These are phyloP conservation scores for Ophthalmotilapia sp. DNA, from an alignment of 2,113 vertebrate species.

Conservation along the genomic window DNA sequence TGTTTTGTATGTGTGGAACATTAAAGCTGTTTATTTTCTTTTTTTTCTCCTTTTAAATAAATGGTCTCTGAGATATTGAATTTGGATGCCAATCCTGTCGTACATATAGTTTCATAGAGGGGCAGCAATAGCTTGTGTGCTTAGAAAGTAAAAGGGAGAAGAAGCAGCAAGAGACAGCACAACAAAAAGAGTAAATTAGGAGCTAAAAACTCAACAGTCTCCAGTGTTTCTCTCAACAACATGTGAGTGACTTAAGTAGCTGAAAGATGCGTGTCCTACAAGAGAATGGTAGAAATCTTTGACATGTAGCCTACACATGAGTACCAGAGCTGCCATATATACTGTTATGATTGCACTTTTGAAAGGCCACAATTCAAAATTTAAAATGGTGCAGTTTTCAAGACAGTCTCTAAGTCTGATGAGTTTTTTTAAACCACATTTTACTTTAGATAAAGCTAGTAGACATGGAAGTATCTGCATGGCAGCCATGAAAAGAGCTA, in stretches of 20 bases:
- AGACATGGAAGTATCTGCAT: not conserved
- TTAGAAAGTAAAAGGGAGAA: not conserved
- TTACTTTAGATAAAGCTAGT: not conserved
- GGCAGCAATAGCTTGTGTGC: not conserved
- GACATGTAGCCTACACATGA: too few relatives aligned
- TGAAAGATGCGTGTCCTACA: not conserved
- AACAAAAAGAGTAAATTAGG: not conserved
- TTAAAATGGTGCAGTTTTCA: not conserved
- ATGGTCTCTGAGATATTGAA: not conserved
- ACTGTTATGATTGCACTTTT: not conserved
- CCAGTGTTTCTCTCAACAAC: not conserved
- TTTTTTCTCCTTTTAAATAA: not conserved
- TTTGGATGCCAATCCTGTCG: not conserved
- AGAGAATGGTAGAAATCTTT: not conserved
- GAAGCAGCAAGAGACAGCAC: not conserved
- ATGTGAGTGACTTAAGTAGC: not conserved
- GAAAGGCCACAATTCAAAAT: not conserved
- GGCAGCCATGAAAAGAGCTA: not conserved
- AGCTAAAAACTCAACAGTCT: not conserved
- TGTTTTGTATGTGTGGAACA: not conserved
- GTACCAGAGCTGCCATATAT: not conserved
- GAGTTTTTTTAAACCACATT: not conserved
- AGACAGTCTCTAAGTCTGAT: not conserved
- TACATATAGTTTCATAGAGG: not conserved
- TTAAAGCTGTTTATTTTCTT: not conserved